These are phyloP conservation scores for Leucopternis melanops DNA, from an alignment of 2,113 vertebrate genomes.

Conservation along the genomic window DNA sequence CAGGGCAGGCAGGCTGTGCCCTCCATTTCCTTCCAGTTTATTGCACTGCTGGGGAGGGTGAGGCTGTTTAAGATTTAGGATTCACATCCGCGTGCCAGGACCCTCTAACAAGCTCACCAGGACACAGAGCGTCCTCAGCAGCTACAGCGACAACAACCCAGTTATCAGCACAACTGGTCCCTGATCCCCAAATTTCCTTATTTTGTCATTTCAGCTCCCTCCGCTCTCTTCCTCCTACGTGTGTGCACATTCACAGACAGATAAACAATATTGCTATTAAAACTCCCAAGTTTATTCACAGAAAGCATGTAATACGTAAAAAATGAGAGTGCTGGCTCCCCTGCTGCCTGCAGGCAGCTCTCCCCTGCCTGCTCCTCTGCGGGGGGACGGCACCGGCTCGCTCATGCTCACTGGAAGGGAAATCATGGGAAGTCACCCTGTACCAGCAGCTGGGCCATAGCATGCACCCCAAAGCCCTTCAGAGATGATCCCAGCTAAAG, in stretches of 20 bases:
- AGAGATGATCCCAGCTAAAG: neutral
- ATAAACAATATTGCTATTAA: neutral
- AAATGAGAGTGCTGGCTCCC: neutral
- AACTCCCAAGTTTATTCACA: neutral
- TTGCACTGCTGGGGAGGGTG: rapidly evolving
- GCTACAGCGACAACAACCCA: too few relatives aligned
- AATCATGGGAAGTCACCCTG: neutral
- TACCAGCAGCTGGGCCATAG: neutral
- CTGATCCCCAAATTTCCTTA: neutral
- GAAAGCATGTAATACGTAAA: neutral
- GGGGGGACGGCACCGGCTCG: rapidly evolving
- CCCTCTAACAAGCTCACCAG: neutral
- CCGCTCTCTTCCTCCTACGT: neutral
- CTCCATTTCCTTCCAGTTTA: neutral
- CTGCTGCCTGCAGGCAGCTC: neutral
- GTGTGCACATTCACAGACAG: neutral
- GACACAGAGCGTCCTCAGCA: neutral
- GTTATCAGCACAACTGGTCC: neutral
- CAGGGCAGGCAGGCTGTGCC: neutral
- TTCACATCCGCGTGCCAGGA: too few relatives aligned
- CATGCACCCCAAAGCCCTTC: neutral
- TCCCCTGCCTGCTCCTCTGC: neutral
- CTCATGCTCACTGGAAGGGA: neutral
- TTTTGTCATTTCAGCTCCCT: neutral
- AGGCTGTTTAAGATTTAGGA: neutral